Percentiles rank a stretch among this genome's conserved stretches.
Evolutionary conservation across 2,888 invertebrate species (phyloP).

Genomic region (Schizaphis graminum): DNA sequence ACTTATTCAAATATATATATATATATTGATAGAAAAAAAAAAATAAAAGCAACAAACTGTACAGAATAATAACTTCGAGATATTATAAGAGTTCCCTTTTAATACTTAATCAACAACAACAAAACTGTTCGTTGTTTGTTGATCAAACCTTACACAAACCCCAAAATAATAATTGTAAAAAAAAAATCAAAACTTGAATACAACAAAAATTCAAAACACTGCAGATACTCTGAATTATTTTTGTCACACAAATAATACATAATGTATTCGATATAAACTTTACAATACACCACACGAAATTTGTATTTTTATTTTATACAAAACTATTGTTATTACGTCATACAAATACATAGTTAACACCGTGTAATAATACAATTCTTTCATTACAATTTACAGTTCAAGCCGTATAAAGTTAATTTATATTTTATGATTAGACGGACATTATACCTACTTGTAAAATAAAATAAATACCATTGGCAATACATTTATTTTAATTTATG

Average conservation of each 20-base stretch:
- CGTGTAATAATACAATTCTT: neutral
- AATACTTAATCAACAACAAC: neutral
- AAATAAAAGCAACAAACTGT: neutral
- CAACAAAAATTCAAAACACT: neutral
- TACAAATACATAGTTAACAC: neutral
- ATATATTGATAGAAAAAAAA: neutral
- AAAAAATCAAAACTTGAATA: neutral
- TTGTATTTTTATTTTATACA: neutral
- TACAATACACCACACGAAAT: neutral
- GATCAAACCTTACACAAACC: neutral
- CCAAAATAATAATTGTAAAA: neutral
- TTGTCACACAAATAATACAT: neutral
- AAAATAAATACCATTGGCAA: neutral
- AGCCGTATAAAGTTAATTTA: neutral
- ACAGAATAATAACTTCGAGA: neutral
- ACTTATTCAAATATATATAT: neutral
- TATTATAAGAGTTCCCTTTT: conserved; percentile 13
- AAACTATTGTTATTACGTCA: neutral
- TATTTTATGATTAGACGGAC: neutral
- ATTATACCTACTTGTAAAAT: neutral
- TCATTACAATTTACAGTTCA: neutral
- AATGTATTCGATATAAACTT: neutral
- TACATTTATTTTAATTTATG: neutral
- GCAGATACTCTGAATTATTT: neutral
- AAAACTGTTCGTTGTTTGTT: neutral